Conservation (phyloP, 2,888 invertebrate species). For the Horisme vitalbata region DNA sequence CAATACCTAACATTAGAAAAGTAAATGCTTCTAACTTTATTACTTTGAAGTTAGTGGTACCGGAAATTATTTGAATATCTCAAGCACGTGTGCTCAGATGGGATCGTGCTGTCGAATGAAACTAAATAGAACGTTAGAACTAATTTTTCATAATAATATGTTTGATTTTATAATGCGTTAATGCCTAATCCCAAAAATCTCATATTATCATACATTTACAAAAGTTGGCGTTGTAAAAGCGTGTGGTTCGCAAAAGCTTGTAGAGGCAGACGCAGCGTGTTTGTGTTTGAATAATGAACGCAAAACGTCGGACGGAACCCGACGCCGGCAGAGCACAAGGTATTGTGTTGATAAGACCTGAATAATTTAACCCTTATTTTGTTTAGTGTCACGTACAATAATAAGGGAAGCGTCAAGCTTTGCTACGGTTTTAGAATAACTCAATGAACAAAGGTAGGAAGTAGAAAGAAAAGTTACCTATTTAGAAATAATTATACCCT, state of each 20-base stretch:
- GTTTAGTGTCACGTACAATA: constrained; percentile 17
- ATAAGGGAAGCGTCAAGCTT: not conserved
- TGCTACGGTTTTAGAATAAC: not conserved
- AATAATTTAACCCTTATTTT: constrained; percentile 31
- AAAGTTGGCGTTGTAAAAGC: constrained; percentile 18
- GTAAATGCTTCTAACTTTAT: no score
- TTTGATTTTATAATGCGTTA: no score
- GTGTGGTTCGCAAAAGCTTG: constrained; percentile 38
- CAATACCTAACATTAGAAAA: constrained; percentile 1
- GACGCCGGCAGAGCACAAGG: constrained; percentile 6
- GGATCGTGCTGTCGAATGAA: no score
- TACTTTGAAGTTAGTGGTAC: no score
- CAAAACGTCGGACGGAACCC: constrained; percentile 10
- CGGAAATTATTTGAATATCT: no score
- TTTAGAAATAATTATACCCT: no score
- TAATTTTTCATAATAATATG: no score
- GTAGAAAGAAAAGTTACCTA: no score
- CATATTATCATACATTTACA: not conserved
- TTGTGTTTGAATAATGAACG: constrained; percentile 51
- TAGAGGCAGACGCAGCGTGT: constrained; percentile 37
- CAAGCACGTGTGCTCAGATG: no score
- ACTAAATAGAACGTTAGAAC: no score
- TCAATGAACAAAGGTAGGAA: constrained; percentile 30
- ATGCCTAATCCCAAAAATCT: not conserved
- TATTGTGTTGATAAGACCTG: constrained; percentile 26